Percentiles rank a stretch among this genome's conserved stretches.
phyloP scores from a whole-genome alignment of 2,113 vertebrate genomes.

The Corythaixoides concolor region DNA sequence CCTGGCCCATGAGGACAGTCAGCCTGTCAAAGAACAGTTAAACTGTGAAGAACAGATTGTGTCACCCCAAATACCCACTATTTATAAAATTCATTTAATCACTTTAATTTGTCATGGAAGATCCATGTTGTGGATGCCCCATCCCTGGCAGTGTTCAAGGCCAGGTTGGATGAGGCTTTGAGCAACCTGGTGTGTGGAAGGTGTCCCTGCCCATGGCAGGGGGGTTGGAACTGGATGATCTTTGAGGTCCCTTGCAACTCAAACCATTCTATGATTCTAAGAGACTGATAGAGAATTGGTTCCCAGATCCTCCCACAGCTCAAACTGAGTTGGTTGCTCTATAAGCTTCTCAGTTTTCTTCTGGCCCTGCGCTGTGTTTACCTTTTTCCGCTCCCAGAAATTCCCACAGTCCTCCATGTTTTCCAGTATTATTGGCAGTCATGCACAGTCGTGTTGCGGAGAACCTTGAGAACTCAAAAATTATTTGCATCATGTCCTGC shows the following conservation, averaged over 20 bases:
- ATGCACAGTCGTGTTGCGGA: not conserved
- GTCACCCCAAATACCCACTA: not conserved
- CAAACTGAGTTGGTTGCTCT: not conserved
- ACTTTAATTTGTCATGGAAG: not conserved
- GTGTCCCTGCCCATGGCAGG: too few species aligned
- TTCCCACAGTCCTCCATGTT: not conserved
- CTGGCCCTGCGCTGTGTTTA: not conserved
- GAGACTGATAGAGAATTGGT: not conserved
- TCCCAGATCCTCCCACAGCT: not conserved
- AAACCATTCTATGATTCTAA: too few species aligned
- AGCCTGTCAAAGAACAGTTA: not conserved
- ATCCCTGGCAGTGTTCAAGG: too few species aligned
- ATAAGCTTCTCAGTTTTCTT: not conserved
- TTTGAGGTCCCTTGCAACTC: too few species aligned
- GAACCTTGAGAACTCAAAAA: not conserved
- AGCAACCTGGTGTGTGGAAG: too few species aligned
- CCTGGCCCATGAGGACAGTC: rapidly evolving
- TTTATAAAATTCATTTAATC: not conserved
- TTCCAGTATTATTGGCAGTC: not conserved
- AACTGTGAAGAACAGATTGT: not conserved
- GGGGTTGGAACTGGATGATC: too few species aligned
- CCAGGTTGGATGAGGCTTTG: too few species aligned
- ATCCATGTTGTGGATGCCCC: too few species aligned
- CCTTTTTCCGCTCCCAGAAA: not conserved
- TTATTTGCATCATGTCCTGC: not conserved